Conservation (phyloP, 2,113 vertebrate species). For the Chloropsis cyanopogon region DNA sequence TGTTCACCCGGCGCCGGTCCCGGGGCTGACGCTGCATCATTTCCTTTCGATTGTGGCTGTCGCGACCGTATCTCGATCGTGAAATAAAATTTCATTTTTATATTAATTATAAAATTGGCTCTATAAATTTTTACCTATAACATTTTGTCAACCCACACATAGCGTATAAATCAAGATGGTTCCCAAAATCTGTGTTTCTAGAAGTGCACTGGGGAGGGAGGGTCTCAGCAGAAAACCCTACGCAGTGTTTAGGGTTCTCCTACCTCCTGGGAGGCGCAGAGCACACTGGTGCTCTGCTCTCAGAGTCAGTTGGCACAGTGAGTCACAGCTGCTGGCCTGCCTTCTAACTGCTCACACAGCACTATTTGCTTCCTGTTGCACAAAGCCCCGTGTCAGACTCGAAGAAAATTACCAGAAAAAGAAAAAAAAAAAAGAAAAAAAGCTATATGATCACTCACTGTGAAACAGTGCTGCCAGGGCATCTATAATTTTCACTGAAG, state of each 20-base stretch:
- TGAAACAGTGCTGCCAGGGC: not conserved
- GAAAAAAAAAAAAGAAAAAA: not conserved
- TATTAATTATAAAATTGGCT: too few species aligned
- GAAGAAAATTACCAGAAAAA: not conserved
- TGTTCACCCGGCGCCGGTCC: too few species aligned
- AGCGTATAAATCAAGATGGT: not conserved
- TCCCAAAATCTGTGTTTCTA: not conserved
- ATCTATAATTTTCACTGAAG: not conserved
- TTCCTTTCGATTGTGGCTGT: too few species aligned
- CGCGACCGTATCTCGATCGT: too few species aligned
- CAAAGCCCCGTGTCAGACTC: not conserved
- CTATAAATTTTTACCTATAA: too few species aligned
- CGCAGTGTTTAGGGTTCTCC: not conserved
- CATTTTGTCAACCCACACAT: not conserved
- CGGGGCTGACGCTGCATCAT: too few species aligned
- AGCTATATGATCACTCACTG: not conserved
- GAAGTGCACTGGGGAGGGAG: not conserved
- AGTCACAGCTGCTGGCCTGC: conserved; percentile 28
- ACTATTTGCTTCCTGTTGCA: conserved; percentile 44
- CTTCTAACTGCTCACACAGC: not conserved
- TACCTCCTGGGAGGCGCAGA: not conserved
- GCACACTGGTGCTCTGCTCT: not conserved
- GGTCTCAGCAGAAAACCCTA: not conserved
- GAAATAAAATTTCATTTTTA: too few species aligned
- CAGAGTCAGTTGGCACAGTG: not conserved